These are phyloP conservation scores for Strongylocentrotus purpuratus DNA, from an alignment of 35 echinoderm and acorn worm species.

Conservation along the genomic window DNA sequence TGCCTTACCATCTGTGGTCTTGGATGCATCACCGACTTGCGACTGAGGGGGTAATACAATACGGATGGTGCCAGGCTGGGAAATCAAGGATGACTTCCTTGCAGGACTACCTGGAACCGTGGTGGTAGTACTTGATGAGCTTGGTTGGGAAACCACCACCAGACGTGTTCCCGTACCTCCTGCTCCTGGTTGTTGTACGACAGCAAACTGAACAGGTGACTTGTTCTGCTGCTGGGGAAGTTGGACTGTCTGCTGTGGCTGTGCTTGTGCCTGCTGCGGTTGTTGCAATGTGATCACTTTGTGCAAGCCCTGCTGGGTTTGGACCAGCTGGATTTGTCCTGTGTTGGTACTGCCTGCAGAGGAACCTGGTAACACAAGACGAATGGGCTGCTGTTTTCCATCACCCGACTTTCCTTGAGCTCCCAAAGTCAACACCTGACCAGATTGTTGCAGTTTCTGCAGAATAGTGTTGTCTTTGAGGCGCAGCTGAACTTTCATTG, in stretches of 20 bases:
- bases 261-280: conserved; percentile 39
- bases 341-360: neutral
- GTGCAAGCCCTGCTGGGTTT: conserved; percentile 18
- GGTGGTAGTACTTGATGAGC: neutral
- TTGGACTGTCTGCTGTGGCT: conserved; percentile 46
- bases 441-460: conserved; percentile 55
- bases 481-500: conserved; percentile 68
- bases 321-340: conserved; percentile 31
- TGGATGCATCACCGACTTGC: neutral
- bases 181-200: neutral
- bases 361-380: neutral
- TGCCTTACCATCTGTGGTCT: neutral
- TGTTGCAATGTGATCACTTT: conserved; percentile 22
- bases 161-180: conserved; percentile 23
- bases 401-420: conserved; percentile 51
- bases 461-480: conserved; percentile 58
- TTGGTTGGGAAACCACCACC: conserved; percentile 28
- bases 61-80: conserved; percentile 30
- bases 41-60: conserved; percentile 41
- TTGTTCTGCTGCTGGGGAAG: conserved; percentile 12
- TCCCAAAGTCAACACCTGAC: conserved; percentile 38
- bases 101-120: neutral
- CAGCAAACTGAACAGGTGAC: conserved; percentile 20
- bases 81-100: neutral
- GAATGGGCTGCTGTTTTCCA: conserved; percentile 19